Evolutionary conservation across 1,140 invertebrate species (phyloP).

Genomic region (Danaus plexippus): DNA sequence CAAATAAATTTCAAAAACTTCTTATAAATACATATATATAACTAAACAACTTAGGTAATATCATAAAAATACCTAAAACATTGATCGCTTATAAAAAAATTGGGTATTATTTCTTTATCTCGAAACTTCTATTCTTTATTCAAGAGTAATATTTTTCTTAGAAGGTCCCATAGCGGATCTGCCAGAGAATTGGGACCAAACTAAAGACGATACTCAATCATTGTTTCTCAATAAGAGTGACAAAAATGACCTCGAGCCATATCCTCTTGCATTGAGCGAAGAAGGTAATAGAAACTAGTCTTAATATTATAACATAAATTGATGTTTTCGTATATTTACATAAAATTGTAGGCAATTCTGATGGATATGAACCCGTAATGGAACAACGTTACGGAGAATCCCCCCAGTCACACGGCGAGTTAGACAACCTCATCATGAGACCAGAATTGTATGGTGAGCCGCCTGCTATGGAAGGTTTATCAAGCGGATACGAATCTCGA

Average conservation of each 20-base stretch:
- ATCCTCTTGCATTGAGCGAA: conserved; percentile 68
- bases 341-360: conserved; percentile 48
- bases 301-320: conserved; percentile 1
- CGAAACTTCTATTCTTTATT: too few species aligned
- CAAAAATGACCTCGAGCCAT: conserved; percentile 71
- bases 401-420: conserved; percentile 49
- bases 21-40: too few species aligned
- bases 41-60: too few species aligned
- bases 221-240: conserved; percentile 71
- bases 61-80: too few species aligned
- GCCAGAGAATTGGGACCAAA: conserved; percentile 70
- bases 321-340: conserved; percentile 5
- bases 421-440: conserved; percentile 67
- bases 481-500: conserved; percentile 46
- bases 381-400: conserved; percentile 50
- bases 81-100: too few species aligned
- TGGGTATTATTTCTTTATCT: too few species aligned
- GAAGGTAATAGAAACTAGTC: conserved; percentile 52
- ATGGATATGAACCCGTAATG: conserved; percentile 55
- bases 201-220: conserved; percentile 68
- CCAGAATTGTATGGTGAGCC: conserved; percentile 68
- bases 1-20: too few species aligned
- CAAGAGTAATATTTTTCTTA: too few species aligned
- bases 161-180: conserved; percentile 58
- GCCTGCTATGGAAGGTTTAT: conserved; percentile 59